These are phyloP conservation scores for Rhynchomys soricoides DNA, from an alignment of 2,113 vertebrate genomes.

Conservation along the genomic window DNA sequence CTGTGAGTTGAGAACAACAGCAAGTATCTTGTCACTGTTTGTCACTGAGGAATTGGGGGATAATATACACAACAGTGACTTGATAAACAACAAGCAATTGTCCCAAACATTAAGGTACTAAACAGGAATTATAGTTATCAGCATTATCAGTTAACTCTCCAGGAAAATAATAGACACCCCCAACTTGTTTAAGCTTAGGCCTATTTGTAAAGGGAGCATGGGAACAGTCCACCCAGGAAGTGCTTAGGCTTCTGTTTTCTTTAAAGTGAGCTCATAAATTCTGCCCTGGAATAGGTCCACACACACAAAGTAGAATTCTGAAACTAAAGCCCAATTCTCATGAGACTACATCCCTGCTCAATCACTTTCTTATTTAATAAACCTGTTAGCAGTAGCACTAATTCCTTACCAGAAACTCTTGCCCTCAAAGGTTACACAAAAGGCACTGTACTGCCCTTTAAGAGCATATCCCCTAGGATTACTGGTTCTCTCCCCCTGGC, in stretches of 20 bases:
- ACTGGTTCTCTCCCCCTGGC: background rate
- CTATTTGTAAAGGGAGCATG: background rate
- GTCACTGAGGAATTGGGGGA: background rate
- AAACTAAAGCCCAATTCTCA: conserved; percentile 36
- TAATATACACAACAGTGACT: background rate
- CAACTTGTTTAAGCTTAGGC: too few species aligned
- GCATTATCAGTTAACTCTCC: background rate
- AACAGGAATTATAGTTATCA: background rate
- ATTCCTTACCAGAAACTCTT: background rate
- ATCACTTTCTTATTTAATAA: background rate
- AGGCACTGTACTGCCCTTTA: background rate
- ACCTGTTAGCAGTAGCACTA: conserved; percentile 24
- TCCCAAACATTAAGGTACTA: background rate
- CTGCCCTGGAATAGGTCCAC: background rate
- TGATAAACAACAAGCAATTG: conserved; percentile 4
- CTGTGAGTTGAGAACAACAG: background rate
- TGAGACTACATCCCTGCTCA: background rate
- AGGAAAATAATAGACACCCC: background rate
- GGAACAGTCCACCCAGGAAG: background rate
- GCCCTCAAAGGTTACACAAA: background rate
- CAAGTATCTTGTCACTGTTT: background rate
- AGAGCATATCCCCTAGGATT: background rate
- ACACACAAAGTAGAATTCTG: background rate
- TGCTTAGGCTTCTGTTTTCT: background rate
- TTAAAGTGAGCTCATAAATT: background rate